These are phyloP conservation scores for Physeter macrocephalus DNA, from an alignment of 2,113 vertebrate species.

Conservation along the genomic window DNA sequence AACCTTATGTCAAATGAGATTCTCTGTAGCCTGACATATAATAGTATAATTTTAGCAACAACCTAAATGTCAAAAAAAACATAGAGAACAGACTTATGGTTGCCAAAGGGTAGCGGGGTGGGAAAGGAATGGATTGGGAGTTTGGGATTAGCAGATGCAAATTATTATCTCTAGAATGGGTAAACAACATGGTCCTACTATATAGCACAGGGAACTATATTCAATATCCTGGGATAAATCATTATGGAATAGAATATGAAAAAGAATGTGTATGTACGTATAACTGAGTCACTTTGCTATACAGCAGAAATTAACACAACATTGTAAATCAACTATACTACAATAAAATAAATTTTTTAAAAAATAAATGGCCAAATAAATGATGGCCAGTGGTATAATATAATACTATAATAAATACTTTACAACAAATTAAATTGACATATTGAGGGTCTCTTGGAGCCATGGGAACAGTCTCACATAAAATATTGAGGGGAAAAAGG, in stretches of 20 bases:
- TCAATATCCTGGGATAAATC: background rate
- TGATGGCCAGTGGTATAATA: background rate
- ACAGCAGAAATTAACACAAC: background rate
- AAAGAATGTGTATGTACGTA: background rate
- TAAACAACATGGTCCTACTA: background rate
- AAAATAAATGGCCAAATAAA: background rate
- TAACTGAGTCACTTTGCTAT: background rate
- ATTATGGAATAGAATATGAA: background rate
- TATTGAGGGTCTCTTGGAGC: background rate
- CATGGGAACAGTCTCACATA: background rate
- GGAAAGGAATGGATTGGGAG: background rate
- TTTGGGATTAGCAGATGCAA: background rate
- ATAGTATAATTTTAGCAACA: background rate
- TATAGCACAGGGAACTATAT: background rate
- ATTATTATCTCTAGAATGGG: background rate
- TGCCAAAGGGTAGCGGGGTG: background rate
- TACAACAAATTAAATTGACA: background rate
- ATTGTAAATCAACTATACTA: background rate
- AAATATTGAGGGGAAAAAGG: background rate
- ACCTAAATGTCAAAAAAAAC: conserved; percentile 15
- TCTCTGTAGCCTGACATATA: background rate
- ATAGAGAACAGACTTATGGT: background rate
- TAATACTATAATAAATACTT: background rate
- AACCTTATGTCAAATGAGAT: background rate
- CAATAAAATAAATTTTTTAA: background rate